A percentile compares a stretch with the other conserved stretches of the same genome.
Conservation (phyloP, 2,113 vertebrate genomes). For the Siniperca knerii region DNA sequence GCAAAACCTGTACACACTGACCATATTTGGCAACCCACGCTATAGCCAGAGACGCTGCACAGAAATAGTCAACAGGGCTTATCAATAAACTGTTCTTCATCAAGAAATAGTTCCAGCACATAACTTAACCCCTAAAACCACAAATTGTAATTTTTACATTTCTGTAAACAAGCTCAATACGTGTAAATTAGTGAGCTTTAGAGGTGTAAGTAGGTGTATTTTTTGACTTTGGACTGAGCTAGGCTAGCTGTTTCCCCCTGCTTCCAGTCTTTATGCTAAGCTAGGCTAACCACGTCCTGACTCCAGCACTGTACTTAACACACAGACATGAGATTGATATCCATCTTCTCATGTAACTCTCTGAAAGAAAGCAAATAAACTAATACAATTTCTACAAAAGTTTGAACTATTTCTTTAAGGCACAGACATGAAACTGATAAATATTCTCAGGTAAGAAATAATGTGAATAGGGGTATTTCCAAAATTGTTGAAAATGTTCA, state of each 20-base stretch:
- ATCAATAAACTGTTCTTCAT: too few relatives aligned
- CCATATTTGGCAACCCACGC: not conserved
- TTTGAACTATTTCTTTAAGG: not conserved
- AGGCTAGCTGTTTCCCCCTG: not conserved
- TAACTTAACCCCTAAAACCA: not conserved
- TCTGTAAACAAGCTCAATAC: not conserved
- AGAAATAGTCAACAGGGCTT: not conserved
- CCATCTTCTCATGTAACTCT: not conserved
- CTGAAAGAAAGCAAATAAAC: not conserved
- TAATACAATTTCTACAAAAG: not conserved
- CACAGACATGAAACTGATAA: not conserved
- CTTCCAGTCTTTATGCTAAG: not conserved
- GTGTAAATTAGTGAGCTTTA: not conserved
- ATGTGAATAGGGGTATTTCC: not conserved
- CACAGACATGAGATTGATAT: not conserved
- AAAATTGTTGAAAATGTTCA: slow-evolving; percentile 4
- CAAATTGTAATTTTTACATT: not conserved
- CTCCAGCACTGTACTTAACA: too few relatives aligned
- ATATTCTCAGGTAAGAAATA: not conserved
- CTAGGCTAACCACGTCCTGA: not conserved
- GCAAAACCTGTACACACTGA: not conserved
- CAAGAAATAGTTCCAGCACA: not conserved
- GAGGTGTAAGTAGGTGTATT: not conserved
- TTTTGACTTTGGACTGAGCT: not conserved
- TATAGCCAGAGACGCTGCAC: not conserved